These are phyloP conservation scores for Enteromius anoplus DNA, from an alignment of 2,797 vertebrate genomes.

Conservation along the genomic window DNA sequence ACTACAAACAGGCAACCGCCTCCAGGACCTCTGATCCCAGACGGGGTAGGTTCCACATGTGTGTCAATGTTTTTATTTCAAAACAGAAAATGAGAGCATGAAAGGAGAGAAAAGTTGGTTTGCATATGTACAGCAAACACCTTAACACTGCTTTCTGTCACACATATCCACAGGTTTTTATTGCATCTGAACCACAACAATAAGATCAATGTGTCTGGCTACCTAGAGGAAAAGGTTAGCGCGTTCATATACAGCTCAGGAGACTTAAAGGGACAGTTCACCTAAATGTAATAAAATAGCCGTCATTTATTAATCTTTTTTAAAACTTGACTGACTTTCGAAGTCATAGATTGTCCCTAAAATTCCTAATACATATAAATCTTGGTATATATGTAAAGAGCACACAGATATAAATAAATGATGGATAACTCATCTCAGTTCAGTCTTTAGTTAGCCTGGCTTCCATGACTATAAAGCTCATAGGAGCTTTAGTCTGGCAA, in stretches of 20 bases:
- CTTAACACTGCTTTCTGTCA: constrained; percentile 38
- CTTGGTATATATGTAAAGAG: background rate
- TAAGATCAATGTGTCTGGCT: background rate
- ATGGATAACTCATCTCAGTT: background rate
- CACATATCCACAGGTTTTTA: constrained; percentile 29
- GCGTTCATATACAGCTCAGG: background rate
- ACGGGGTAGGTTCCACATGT: constrained; percentile 37
- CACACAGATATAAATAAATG: background rate
- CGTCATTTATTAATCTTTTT: background rate
- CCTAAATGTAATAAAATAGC: background rate
- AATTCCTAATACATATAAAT: background rate
- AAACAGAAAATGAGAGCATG: background rate
- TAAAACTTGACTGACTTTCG: background rate
- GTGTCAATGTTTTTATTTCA: constrained; percentile 48
- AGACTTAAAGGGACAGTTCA: background rate
- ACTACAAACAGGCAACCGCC: constrained; percentile 53
- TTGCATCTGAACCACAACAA: background rate
- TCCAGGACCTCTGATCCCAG: constrained; percentile 40
- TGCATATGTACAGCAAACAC: constrained; percentile 26
- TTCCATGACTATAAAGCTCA: too few species aligned
- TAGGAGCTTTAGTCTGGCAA: too few species aligned
- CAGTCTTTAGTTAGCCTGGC: background rate
- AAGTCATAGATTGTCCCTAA: background rate
- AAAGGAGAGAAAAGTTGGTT: constrained; percentile 9
- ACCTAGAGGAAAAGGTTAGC: background rate